Evolutionary conservation across 2,888 invertebrate genomes (phyloP), one percentile per base, ranked within the genome.

Genomic region (Cistogaster globosa): DNA sequence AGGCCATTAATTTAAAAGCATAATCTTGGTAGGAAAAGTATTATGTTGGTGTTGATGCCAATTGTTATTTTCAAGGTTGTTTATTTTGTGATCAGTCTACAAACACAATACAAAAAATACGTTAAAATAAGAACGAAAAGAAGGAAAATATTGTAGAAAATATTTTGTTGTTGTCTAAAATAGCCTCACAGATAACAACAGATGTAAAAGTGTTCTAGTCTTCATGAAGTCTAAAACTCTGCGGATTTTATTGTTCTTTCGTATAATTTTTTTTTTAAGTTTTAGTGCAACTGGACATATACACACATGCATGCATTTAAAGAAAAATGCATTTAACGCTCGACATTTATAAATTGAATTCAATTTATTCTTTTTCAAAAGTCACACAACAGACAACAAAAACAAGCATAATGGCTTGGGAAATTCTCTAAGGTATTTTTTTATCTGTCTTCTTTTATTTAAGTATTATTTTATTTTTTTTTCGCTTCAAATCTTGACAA

Each of bases 271-370:
- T 75, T 63, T 48, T 55, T 9, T 55, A 62, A 69, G 42, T 62
- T 57, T 72, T 53, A 60, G 38, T 58, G 77, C 53, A 68, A 74
- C 68, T 82, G 82, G 75, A 63, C 74, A 69, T 75, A 79, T 69
- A 83, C 79, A 74, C 69, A 68, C 69, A 74, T 63, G 63, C 69
- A 75, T 63, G 69, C 67, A 82, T 68, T 82, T 71, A 65, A 75
- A 85, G 78, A 80, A 84, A 84, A 86, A 84, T 84, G 86, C 84
- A 86, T 86, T 86, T 84, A 86, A 84, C 81, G 86, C 90, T 89
- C 89, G 91, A 91, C 91, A 91, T 91, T 91, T 91, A 91, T 91
- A 91, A 91, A 91, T 91, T 91, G 91, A 91, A 90, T 90, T 91
- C 91, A 91, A 91, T 91, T 91, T 91, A 91, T 91, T 90, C 89